Base-by-base conservation (phyloP, 2,888 invertebrate genomes). In the Leucophora obtusa region DNA sequence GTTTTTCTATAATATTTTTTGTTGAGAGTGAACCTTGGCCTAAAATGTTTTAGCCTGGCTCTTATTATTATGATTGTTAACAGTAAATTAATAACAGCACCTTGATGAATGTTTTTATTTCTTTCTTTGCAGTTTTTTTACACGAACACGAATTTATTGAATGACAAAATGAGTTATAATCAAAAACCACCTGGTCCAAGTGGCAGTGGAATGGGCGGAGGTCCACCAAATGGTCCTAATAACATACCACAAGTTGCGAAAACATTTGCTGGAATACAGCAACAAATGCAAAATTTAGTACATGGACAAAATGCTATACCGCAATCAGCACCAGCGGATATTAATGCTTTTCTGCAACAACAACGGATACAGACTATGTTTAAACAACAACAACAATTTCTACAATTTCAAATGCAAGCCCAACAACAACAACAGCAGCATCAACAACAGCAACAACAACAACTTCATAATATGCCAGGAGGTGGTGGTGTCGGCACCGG, bases 211-310 rank as follows among this genome's bases (percentile, higher is more conserved):
- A 83, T 84, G 72, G 85, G 84, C 9, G 83, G 85, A 28, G 84
- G 84, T 5, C 85, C 85, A 21, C 83, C 84, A 21, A 84, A 86
- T 82, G 85, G 85, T n/a, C 83, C 85, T 14, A 86, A 86, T 62
- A 86, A 86, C 62, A 83, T 86, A 17, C 86, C 86, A 80, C 86
- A 86, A 73, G 85, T 87, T 53, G 85, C 85, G 9, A 86, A 87
- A 72, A 83, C 86, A 5, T 82, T 87, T 71, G 87, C 86, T 63
- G 86, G 85, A 17, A 86, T 86, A 59, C 86, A 86, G 63, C 87
- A 87, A 70, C 87, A 87, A 84, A 87, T 87, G 87, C 87, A 87
- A 77, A 87, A 85, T 83, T 83, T 87, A 58, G 86, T 86, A 14
- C 86, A 86, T 82, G 85, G 86, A 0, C 86, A 86, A 70, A 86